Evolutionary conservation across 2,888 invertebrate species (phyloP).

Genomic region (Diaperis boleti): DNA sequence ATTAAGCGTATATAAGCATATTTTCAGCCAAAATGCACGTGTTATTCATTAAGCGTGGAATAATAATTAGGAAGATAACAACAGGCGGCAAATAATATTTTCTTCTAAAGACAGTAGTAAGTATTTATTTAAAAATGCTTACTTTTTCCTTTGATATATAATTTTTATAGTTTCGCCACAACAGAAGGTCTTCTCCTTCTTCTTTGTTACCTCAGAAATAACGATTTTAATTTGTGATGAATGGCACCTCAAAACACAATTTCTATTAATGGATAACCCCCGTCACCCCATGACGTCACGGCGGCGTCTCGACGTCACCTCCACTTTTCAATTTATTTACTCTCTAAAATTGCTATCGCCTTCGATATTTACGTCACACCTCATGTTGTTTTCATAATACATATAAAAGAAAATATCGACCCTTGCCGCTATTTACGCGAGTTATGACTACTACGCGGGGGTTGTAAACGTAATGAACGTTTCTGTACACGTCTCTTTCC

Average conservation of each 20-base stretch:
- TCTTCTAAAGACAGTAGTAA: too few relatives aligned
- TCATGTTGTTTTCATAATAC: slow-evolving; percentile 1
- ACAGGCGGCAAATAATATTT: too few relatives aligned
- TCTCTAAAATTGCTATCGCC: slow-evolving; percentile 7
- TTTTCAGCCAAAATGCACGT: too few relatives aligned
- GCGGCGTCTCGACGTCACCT: slow-evolving; percentile 21
- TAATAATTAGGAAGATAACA: too few relatives aligned
- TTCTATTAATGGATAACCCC: slow-evolving; percentile 8
- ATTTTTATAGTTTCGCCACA: not conserved
- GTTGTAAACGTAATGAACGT: slow-evolving; percentile 5
- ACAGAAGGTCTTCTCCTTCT: not conserved
- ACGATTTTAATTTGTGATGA: slow-evolving; percentile 9
- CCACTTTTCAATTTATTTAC: slow-evolving; percentile 15
- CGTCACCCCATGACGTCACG: slow-evolving; percentile 4
- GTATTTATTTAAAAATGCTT: too few relatives aligned
- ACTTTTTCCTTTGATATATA: too few relatives aligned
- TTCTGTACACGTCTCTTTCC: not conserved
- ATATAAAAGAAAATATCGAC: slow-evolving; percentile 9
- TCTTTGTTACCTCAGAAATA: not conserved
- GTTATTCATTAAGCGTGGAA: too few relatives aligned
- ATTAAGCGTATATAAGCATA: too few relatives aligned
- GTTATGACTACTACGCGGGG: not conserved
- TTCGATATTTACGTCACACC: slow-evolving; percentile 7
- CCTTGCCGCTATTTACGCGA: not conserved
- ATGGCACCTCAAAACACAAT: slow-evolving; percentile 10